Base-by-base conservation (phyloP, 2,888 invertebrate species). In the Pilophorus perplexus region DNA sequence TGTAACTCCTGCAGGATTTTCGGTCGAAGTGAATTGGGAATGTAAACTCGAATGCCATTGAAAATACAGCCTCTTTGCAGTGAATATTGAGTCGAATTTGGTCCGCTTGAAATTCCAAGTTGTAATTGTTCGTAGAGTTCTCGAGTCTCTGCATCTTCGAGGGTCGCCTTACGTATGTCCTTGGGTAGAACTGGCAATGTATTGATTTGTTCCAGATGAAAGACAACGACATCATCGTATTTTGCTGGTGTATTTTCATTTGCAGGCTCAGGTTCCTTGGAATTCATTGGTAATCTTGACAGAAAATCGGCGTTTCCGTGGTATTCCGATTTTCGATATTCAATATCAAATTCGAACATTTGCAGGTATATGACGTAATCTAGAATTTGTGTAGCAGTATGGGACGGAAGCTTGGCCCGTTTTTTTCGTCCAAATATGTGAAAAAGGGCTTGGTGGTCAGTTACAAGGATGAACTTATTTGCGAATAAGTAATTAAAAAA, bases 341-440 rank as follows among this genome's bases (percentile, higher is more conserved):
- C n/a, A n/a, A n/a, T n/a, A n/a, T n/a, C n/a, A 28, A 66, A 66
- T 3, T 66, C 28, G 52, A 66, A 66, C 33, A 44, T 59, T 46
- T 66, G 66, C 8, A 66, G 38, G 14, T 46, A 66, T 2, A 66
- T 18, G 3, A 62, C 62, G 16, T 67, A 67, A 25, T 52, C 27
- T 18, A 60, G 14, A 25, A 60, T 44, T 25, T 27, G 25, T 1
- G 60, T 46, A 8, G 46, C 60, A 10, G 46, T 40, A 14, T 40
- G 33, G 12, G 46, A 44, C 2, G 60, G 60, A n/a, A 67, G 44
- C n/a, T 27, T 42, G 4, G 4, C 10, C 5, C 52, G 27, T 25
- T 14, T 27, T 16, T 59, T 59, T 1, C 48, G n/a, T n/a, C n/a
- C n/a, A n/a, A n/a, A n/a, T n/a, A n/a, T n/a, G n/a, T n/a, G n/a